These are phyloP conservation scores for Ptychoptera contaminata DNA, from an alignment of 2,888 invertebrate species.

Conservation along the genomic window DNA sequence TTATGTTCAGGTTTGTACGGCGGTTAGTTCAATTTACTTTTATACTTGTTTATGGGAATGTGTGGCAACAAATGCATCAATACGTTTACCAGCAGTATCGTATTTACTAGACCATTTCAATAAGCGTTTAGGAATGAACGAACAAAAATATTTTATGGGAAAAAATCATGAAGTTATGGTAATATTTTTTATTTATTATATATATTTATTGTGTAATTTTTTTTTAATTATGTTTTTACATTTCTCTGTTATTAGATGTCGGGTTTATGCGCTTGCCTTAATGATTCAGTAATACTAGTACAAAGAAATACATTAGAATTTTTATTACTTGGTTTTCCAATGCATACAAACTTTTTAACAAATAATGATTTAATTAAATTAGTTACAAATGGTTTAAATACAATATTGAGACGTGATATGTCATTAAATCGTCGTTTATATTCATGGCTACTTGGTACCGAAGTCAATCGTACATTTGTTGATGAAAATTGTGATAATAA, in stretches of 20 bases:
- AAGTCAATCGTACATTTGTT: constrained; percentile 37
- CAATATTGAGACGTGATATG: constrained; percentile 73
- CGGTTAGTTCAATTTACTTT: constrained; percentile 62
- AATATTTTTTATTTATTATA: constrained; percentile 9
- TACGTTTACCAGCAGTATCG: constrained; percentile 66
- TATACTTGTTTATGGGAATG: constrained; percentile 83
- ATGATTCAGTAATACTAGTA: constrained; percentile 65
- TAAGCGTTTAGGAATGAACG: constrained; percentile 58
- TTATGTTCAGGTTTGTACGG: constrained; percentile 52
- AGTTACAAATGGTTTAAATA: constrained; percentile 54
- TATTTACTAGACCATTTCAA: constrained; percentile 69
- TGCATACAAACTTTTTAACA: constrained; percentile 58
- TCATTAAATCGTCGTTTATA: constrained; percentile 73
- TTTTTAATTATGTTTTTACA: neutral
- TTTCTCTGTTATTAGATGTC: constrained; percentile 37
- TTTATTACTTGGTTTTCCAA: constrained; percentile 64
- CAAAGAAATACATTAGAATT: constrained; percentile 76
- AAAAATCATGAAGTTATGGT: constrained; percentile 72
- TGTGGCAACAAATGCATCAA: constrained; percentile 60
- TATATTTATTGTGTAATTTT: constrained; percentile 7
- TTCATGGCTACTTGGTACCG: constrained; percentile 67
- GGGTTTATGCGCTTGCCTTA: constrained; percentile 62
- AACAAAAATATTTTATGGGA: constrained; percentile 70
- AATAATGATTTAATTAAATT: constrained; percentile 53
- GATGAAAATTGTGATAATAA: constrained; percentile 23